A percentile compares a stretch with the other conserved stretches of the same genome.
These are phyloP conservation scores for Mactromeris polynyma DNA, from an alignment of 2,888 invertebrate genomes.

Conservation along the genomic window DNA sequence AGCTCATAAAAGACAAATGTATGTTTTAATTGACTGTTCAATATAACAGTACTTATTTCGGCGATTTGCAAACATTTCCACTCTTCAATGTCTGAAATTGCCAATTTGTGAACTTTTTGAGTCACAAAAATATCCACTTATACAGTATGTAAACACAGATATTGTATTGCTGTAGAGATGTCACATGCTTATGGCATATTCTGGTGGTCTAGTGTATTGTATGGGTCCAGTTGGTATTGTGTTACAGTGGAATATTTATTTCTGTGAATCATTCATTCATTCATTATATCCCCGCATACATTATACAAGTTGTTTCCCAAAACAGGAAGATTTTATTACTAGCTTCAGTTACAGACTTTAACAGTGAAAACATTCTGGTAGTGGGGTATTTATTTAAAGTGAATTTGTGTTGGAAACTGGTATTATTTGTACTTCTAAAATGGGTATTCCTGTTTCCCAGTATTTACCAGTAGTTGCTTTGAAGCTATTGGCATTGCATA, in stretches of 20 bases:
- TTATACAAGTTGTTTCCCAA: too few relatives aligned
- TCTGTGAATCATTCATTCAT: not conserved
- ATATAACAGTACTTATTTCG: too few relatives aligned
- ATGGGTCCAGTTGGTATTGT: not conserved
- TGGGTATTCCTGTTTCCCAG: not conserved
- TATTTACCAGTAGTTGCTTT: slow-evolving; percentile 11
- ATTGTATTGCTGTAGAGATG: slow-evolving; percentile 19
- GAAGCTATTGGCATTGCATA: slow-evolving; percentile 1
- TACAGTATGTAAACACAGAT: not conserved
- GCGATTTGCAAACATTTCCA: too few relatives aligned
- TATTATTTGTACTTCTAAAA: not conserved
- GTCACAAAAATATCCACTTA: too few relatives aligned
- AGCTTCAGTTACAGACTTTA: not conserved
- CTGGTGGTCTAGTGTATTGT: not conserved
- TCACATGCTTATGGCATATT: not conserved
- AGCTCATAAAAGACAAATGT: too few relatives aligned
- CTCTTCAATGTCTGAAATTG: too few relatives aligned
- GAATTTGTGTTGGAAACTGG: not conserved
- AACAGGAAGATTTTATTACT: not conserved
- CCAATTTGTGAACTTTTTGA: too few relatives aligned
- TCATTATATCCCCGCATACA: not conserved
- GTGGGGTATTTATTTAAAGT: not conserved
- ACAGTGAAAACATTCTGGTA: not conserved
- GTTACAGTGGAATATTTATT: not conserved
- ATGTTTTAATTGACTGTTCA: too few relatives aligned